phyloP scores from a whole-genome alignment of 2,113 vertebrate genomes.

The Bubo bubo region DNA sequence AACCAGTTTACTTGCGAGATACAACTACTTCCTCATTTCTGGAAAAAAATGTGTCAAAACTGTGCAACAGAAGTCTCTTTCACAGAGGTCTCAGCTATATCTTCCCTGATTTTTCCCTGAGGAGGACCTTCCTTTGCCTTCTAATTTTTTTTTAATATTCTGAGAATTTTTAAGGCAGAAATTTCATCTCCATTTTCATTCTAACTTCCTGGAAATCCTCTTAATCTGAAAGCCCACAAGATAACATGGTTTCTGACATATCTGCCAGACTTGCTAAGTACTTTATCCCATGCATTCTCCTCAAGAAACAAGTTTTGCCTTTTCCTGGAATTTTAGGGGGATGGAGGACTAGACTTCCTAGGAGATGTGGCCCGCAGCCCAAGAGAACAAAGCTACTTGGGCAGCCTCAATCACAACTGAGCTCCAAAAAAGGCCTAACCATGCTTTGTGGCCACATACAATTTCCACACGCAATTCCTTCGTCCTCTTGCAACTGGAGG shows the following conservation, averaged over 20 bases:
- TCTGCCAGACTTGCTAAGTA: background rate
- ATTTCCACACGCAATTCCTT: background rate
- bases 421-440: fast-evolving
- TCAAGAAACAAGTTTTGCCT: background rate
- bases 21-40: background rate
- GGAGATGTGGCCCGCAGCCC: background rate
- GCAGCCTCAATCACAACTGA: background rate
- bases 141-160: background rate
- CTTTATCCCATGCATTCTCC: background rate
- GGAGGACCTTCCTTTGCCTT: background rate
- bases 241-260: background rate
- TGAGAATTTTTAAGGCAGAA: background rate
- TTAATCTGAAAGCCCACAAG: background rate
- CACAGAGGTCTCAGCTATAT: background rate
- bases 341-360: background rate
- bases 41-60: background rate
- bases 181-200: background rate
- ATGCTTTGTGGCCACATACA: fast-evolving
- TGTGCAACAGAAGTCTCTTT: background rate
- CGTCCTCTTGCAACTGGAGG: background rate
- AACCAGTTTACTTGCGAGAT: background rate
- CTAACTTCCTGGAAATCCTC: background rate
- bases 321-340: background rate
- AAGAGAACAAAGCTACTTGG: background rate
- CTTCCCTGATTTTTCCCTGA: background rate